Base-by-base conservation (phyloP, 2,888 invertebrate genomes). In the Idaea dimidiata region DNA sequence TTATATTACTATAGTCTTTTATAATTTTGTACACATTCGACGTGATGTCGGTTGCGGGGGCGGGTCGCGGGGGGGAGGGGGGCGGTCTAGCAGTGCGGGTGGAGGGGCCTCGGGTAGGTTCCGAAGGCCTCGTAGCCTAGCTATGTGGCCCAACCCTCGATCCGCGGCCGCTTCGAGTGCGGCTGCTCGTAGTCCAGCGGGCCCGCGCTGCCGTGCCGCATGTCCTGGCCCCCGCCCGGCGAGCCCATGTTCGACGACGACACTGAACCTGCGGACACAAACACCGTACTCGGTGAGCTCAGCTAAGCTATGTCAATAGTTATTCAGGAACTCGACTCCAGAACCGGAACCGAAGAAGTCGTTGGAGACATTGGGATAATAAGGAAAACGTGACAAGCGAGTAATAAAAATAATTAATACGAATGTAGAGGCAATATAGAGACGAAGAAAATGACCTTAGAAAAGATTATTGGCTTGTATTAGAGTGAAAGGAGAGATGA, bases 91-190 rank as follows among this genome's bases (percentile, higher is more conserved):
- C 91, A 91, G 91, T 92, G 92, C 87, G 91, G 92, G 80, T 91
- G 90, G 70, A 92, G 79, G 78, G 91, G 91, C 91, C 89, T 90
- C 81, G 91, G 89, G 79, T 88, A 89, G 64, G 87, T 73, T 68
- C 91, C 92, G 87, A 88, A 92, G 91, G 88, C 91, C 88, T 91
- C 90, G 69, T 84, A 81, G 88, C 87, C 86, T 86, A 90, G 94
- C 96, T 97, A 97, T 95, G 97, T 96, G 88, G 96, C 95, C 98
- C 98, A 98, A 68, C 96, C 96, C 84, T 98, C 98, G 84, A 98
- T 95, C 88, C 98, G 95, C 80, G 97, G 95, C 84, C 98, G 95
- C 93, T 98, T 98, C 88, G 96, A 84, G 80, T 94, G 94, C 63
- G 91, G 89, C 86, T 94, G 93, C 75, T 94, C 93, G 78, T 94